Evolutionary conservation across 2,888 invertebrate genomes (phyloP).

Genomic region (Apantesis nais): DNA sequence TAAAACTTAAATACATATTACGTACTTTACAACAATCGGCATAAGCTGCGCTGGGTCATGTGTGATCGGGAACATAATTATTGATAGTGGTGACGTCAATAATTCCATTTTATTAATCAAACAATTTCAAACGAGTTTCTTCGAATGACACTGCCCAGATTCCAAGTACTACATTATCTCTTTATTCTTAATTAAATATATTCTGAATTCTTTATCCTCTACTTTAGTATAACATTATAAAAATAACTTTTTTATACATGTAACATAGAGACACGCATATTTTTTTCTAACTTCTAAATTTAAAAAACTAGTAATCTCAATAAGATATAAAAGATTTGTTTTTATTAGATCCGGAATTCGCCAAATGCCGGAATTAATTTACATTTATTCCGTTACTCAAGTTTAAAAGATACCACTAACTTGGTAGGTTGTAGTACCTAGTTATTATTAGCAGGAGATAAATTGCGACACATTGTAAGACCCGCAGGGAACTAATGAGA

Average conservation of each 20-base stretch:
- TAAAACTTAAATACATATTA: background rate
- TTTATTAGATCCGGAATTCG: background rate
- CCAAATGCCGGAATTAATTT: background rate
- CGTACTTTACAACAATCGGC: background rate
- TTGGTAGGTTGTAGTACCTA: slow-evolving; percentile 19
- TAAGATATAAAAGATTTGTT: background rate
- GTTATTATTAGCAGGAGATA: slow-evolving; percentile 34
- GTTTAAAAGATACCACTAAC: background rate
- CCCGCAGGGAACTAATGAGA: slow-evolving; percentile 44
- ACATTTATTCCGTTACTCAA: background rate
- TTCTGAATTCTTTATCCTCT: no score
- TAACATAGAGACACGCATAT: background rate
- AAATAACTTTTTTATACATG: background rate
- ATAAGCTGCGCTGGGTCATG: background rate
- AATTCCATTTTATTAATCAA: slow-evolving; percentile 10
- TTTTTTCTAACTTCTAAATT: background rate
- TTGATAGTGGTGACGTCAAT: slow-evolving; percentile 11
- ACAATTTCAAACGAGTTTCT: slow-evolving; percentile 10
- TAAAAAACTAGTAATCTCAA: background rate
- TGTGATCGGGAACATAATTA: background rate
- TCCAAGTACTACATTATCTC: background rate
- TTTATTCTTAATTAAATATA: background rate
- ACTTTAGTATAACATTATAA: no score
- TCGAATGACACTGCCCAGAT: background rate
- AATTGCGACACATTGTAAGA: slow-evolving; percentile 42